These are phyloP conservation scores for Catonia carolina DNA, from an alignment of 2,888 invertebrate genomes.

Conservation along the genomic window DNA sequence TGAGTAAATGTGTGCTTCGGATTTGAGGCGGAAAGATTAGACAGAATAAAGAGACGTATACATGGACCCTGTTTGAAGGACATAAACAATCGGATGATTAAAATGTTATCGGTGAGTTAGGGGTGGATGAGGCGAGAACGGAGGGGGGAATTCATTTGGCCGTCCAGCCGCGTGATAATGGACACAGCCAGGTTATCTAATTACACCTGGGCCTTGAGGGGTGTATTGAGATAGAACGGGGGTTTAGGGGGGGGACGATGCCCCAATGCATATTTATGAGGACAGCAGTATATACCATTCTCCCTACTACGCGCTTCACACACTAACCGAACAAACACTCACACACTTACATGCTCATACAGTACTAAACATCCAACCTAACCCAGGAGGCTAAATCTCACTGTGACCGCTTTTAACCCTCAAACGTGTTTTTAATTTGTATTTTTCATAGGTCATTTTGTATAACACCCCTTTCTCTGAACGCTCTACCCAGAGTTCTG, in stretches of 20 bases:
- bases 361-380: no score
- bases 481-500: no score
- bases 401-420: neutral
- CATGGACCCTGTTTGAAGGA: no score
- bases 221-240: neutral
- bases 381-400: constrained; percentile 4
- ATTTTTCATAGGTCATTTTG: constrained; percentile 15
- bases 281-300: neutral
- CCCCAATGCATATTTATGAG: constrained; percentile 11
- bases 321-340: no score
- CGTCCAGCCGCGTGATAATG: constrained; percentile 8
- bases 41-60: no score
- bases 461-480: neutral
- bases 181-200: constrained; percentile 12
- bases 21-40: no score
- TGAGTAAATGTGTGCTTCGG: no score
- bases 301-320: no score
- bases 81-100: no score
- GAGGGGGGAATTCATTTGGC: constrained; percentile 10
- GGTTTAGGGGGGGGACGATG: neutral
- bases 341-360: no score
- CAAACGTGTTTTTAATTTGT: constrained; percentile 12
- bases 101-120: no score
- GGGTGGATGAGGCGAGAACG: neutral
- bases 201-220: constrained; percentile 12